A percentile compares a stretch with the other conserved stretches of the same genome.
Conservation (phyloP, 1,140 invertebrate species). For the Eupeodes corollae region DNA sequence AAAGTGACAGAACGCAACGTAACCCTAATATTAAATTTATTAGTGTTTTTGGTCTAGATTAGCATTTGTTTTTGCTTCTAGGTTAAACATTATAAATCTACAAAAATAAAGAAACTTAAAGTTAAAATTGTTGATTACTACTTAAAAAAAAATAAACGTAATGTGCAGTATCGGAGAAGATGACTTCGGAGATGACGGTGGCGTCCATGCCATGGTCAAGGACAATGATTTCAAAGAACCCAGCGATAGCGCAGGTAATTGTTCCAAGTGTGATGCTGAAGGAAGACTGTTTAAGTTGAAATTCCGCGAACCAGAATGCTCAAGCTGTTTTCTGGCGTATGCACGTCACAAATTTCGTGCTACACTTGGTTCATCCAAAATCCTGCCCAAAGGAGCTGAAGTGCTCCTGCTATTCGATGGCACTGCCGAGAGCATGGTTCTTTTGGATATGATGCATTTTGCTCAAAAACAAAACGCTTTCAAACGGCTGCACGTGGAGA, state of each 20-base stretch:
- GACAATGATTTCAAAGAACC: background rate
- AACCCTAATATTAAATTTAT: too few species aligned
- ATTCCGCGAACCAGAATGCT: constrained; percentile 23
- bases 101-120: too few species aligned
- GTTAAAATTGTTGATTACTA: too few species aligned
- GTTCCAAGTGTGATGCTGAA: constrained; percentile 20
- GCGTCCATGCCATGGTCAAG: constrained; percentile 19
- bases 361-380: constrained; percentile 25
- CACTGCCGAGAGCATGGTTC: constrained; percentile 17
- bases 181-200: constrained; percentile 33
- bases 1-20: too few species aligned
- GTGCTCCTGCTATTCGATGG: constrained; percentile 26
- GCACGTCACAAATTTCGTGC: constrained; percentile 34
- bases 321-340: constrained; percentile 21
- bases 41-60: too few species aligned
- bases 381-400: constrained; percentile 19
- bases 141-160: background rate
- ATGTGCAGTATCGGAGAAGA: constrained; percentile 36
- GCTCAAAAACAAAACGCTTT: constrained; percentile 28
- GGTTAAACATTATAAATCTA: too few species aligned
- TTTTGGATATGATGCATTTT: constrained; percentile 29
- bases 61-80: too few species aligned
- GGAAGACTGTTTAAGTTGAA: constrained; percentile 21
- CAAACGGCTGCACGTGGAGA: constrained; percentile 25
- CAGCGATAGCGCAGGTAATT: constrained; percentile 6